phyloP scores from a whole-genome alignment of 2,113 vertebrate genomes.

The Cochlearius cochlearius region DNA sequence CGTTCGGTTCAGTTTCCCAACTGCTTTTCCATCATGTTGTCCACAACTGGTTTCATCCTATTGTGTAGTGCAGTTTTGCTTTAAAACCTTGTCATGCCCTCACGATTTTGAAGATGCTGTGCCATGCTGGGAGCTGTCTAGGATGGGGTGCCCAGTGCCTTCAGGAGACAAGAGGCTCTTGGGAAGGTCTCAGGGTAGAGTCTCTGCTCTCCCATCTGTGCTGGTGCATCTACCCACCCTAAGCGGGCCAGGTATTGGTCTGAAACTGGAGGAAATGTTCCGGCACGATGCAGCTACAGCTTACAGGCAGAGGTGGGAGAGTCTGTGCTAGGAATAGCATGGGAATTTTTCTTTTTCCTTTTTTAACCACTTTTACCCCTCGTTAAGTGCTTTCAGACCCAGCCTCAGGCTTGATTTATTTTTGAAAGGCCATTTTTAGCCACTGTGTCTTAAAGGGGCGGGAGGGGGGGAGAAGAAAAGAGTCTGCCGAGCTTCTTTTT shows the following conservation, averaged over 20 bases:
- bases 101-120: neutral
- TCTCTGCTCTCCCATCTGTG: neutral
- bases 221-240: neutral
- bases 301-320: neutral
- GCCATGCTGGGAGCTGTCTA: neutral
- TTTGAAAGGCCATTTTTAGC: slow-evolving; percentile 33
- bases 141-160: neutral
- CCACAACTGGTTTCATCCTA: neutral
- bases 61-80: neutral
- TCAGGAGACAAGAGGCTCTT: neutral
- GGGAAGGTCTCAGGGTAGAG: neutral
- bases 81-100: neutral
- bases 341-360: neutral
- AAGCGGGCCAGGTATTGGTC: neutral
- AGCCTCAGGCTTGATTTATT: slow-evolving; percentile 23
- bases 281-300: neutral
- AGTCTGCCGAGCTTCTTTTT: neutral
- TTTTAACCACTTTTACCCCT: slow-evolving; percentile 4
- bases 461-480: neutral
- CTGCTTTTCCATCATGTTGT: neutral
- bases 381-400: neutral
- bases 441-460: neutral
- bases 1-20: neutral
- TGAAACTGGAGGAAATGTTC: neutral
- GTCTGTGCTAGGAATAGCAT: neutral